Evolutionary conservation across 2,113 vertebrate genomes (phyloP).

Genomic region (Callithrix jacchus): DNA sequence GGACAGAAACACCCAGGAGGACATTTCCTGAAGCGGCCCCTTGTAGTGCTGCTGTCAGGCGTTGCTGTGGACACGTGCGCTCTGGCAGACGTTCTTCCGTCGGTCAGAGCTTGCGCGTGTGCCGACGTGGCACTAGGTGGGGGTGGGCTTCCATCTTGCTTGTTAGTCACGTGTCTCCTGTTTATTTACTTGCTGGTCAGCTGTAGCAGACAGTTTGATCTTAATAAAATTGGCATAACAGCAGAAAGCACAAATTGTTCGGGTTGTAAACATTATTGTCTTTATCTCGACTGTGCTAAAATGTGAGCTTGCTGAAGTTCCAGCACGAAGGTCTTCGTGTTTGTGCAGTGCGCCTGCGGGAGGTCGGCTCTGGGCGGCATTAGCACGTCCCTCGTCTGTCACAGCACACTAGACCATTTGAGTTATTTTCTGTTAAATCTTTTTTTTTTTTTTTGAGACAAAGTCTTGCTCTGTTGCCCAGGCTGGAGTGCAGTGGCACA

Average conservation of each 20-base stretch:
- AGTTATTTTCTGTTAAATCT: neutral
- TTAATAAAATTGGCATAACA: rapidly evolving
- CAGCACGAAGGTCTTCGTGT: rapidly evolving
- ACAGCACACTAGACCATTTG: neutral
- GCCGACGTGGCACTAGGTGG: rapidly evolving
- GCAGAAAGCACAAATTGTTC: neutral
- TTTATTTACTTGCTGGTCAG: neutral
- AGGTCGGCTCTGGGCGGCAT: rapidly evolving
- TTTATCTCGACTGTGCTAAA: neutral
- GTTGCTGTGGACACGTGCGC: neutral
- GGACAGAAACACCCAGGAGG: rapidly evolving
- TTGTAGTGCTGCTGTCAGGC: rapidly evolving
- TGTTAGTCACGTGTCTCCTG: rapidly evolving
- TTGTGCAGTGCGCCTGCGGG: rapidly evolving
- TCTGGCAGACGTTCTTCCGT: rapidly evolving
- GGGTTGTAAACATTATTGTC: neutral
- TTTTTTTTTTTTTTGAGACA: neutral
- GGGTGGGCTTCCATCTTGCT: rapidly evolving
- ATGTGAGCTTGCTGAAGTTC: neutral
- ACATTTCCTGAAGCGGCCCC: rapidly evolving
- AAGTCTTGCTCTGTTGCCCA: too few relatives aligned
- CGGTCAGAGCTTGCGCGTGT: rapidly evolving
- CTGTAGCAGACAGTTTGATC: neutral
- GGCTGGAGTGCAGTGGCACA: too few relatives aligned
- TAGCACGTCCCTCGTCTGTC: neutral